Evolutionary conservation across 1,140 invertebrate genomes (phyloP), one percentile per base, ranked within the genome.

Genomic region (Helicoverpa zea): DNA sequence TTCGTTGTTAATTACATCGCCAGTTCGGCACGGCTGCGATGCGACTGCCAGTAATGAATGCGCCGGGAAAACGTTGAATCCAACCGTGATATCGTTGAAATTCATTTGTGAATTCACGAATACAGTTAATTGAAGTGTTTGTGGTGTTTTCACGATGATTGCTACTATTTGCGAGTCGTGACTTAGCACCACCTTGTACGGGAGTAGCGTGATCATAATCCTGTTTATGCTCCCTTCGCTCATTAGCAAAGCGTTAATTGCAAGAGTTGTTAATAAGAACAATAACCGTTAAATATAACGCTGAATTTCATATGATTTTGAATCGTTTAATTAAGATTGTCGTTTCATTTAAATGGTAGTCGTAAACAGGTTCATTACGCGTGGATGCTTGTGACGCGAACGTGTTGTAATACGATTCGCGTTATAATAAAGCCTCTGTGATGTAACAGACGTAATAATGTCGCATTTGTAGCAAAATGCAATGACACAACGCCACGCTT

Each of bases 1-100:
- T 87, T 81, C 79, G 61, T 83, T 86, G 84, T 86, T 89, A 86
- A 89, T 87, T 88, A 86, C 82, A 84, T 80, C 79, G 84, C 52
- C 49, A 70, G 74, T 82, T 83, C 76, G 81, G 75, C 75, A 82
- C 77, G 76, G 47, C 68, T 14, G 35, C 70, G 81, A 63, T 80
- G 68, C 75, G 68, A 61, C 76, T 47, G 52, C 47, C 64, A 74
- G 78, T 89, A 90, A 91, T 88, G 87, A 90, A 86, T 86, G 81
- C 81, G 84, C 79, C 76, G 78, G 82, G 77, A 58, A 78, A 79
- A 66, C 80, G 78, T 64, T 84, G 76, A 81, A 88, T 82, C 68
- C 84, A 81, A 77, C 81, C 81, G 82, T 81, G 73, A 79, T 80
- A 79, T 78, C 79, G 80, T 80, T 75, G 81, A 86, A 87, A 86